A percentile compares a stretch with the other conserved stretches of the same genome.
phyloP scores from a whole-genome alignment of 2,797 vertebrate genomes.

The Pangasius macronema region DNA sequence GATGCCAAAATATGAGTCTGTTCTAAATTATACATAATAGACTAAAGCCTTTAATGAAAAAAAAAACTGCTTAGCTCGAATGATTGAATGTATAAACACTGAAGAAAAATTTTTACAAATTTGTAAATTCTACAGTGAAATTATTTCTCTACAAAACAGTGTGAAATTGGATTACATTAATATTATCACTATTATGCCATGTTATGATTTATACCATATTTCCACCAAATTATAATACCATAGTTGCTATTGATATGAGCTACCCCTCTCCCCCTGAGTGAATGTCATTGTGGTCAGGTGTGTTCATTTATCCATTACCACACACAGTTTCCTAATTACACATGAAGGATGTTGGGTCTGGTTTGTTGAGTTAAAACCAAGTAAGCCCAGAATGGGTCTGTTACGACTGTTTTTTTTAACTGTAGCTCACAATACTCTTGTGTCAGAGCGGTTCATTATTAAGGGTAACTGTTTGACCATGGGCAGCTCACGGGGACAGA shows the following conservation, averaged over 20 bases:
- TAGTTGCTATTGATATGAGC: not conserved
- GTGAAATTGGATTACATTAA: not conserved
- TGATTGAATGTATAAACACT: not conserved
- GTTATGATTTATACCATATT: not conserved
- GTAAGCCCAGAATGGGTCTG: not conserved
- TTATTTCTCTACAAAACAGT: not conserved
- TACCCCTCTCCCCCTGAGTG: not conserved
- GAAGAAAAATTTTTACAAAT: not conserved
- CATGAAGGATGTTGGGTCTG: not conserved
- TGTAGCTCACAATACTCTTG: not conserved
- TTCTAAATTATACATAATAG: not conserved
- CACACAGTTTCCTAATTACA: not conserved
- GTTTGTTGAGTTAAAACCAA: not conserved
- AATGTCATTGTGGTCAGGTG: not conserved
- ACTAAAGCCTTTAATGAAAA: not conserved
- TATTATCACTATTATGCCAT: not conserved
- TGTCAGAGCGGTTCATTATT: not conserved
- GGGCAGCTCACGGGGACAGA: not conserved
- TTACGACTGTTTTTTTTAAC: not conserved
- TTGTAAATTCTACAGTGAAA: not conserved
- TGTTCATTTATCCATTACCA: not conserved
- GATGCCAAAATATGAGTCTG: not conserved
- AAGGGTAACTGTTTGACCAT: not conserved
- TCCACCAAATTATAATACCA: not conserved
- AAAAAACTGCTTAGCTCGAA: not conserved